phyloP scores from a whole-genome alignment of 2,797 vertebrate genomes.

The Galagoides demidoff region DNA sequence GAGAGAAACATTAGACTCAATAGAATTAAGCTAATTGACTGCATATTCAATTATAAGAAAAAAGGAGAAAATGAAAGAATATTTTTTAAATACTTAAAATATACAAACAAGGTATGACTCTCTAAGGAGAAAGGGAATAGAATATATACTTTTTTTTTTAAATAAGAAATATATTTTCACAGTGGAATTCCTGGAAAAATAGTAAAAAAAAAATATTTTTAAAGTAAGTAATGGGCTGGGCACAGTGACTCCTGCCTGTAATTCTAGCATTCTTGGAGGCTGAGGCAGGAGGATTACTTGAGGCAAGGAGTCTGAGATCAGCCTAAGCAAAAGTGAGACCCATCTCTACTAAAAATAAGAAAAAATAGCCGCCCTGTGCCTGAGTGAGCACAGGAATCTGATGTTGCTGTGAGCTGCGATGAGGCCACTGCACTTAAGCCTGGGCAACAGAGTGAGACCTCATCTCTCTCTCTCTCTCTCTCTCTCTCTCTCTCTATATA shows the following conservation, averaged over 20 bases:
- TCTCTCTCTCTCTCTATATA: too few relatives aligned
- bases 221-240: neutral
- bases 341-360: neutral
- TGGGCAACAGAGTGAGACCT: too few relatives aligned
- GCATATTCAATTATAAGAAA: constrained; percentile 25
- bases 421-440: too few relatives aligned
- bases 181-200: neutral
- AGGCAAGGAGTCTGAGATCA: neutral
- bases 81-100: neutral
- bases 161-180: neutral
- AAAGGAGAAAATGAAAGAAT: constrained; percentile 20
- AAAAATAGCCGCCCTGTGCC: too few relatives aligned
- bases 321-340: neutral
- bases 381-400: too few relatives aligned
- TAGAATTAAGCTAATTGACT: neutral
- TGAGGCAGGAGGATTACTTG: neutral
- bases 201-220: neutral
- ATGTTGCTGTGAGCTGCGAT: too few relatives aligned
- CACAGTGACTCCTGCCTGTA: neutral
- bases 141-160: neutral
- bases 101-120: neutral
- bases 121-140: neutral
- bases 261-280: neutral
- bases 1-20: constrained; percentile 16
- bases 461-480: too few relatives aligned